Evolutionary conservation across 1,140 invertebrate genomes (phyloP), one percentile per base, ranked within the genome.

Genomic region (Dermatophagoides farinae): DNA sequence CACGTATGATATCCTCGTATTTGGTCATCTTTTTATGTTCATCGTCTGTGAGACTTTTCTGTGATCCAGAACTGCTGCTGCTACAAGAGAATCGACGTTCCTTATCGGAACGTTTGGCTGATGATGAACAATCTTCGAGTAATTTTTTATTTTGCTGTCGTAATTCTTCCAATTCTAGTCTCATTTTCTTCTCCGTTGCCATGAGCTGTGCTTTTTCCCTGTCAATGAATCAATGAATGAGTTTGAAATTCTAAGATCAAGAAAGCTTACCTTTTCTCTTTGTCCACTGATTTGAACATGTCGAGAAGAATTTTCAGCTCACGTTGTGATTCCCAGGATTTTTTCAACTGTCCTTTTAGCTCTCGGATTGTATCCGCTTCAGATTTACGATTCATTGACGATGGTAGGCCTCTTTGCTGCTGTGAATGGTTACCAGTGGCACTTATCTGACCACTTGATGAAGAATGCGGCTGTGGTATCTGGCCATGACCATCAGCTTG

Each of bases 281-380:
- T 96, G 47, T 88, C 86, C 20, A 89, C 86, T 44, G 87, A 85
- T 77, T 96, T 96, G 73, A 96, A 93, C 88, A 95, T 95, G 69
- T 97, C 91, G 62, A 96, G 74, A 8, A 96, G 71, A 8, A 97
- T 72, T 71, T 96, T 96, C 80, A 96, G 80, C 73, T 76, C 75
- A 63, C 70, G 69, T 54, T 75, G 72, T 59, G 70, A 71, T 63
- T 75, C 73, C 63, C 72, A 79, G 50, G 88, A 84, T 78, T 93
- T 93, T 87, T 95, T 95, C 14, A 95, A 75, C 74, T 95, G 88
- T 60, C 83, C 81, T 70, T 87, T 86, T 22, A 93, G 75, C 70
- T 95, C 89, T 65, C 88, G 80, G 51, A 95, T 78, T 31, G 31
- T 38, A 77, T 67, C 78, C 16, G 73, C 74, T 67, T 77, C 78